A percentile compares a stretch with the other conserved stretches of the same genome.
These are phyloP conservation scores for Capra hircus DNA, from an alignment of 2,113 vertebrate genomes.

Conservation along the genomic window DNA sequence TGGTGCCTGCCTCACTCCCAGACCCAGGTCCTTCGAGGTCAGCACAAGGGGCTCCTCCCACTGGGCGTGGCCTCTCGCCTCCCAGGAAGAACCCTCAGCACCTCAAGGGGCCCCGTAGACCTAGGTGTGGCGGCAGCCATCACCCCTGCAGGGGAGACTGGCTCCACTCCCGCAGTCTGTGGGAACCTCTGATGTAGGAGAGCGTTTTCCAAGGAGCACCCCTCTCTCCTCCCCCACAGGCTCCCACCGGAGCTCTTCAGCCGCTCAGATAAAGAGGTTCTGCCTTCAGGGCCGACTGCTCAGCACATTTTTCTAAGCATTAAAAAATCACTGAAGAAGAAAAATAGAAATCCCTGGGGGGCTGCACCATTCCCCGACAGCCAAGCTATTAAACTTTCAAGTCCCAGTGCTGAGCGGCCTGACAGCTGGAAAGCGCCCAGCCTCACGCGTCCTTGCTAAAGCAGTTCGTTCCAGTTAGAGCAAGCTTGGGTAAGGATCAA, in stretches of 20 bases:
- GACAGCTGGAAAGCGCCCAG: background rate
- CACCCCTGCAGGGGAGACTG: background rate
- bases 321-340: constrained; percentile 27
- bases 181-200: too few species aligned
- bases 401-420: background rate
- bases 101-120: fast-evolving
- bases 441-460: background rate
- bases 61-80: background rate
- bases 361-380: background rate
- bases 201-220: background rate
- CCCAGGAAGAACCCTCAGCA: background rate
- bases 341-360: background rate
- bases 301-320: constrained; percentile 17
- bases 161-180: background rate
- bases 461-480: background rate
- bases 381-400: constrained; percentile 4
- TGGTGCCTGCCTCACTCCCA: background rate
- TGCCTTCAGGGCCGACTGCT: background rate
- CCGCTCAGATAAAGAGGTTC: background rate
- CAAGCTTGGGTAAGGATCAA: background rate
- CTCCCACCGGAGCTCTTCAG: background rate
- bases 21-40: background rate
- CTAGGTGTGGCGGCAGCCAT: background rate
- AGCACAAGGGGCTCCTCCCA: too few species aligned
- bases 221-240: background rate